These are phyloP conservation scores for Philonicus albiceps DNA, from an alignment of 2,888 invertebrate species.

Conservation along the genomic window DNA sequence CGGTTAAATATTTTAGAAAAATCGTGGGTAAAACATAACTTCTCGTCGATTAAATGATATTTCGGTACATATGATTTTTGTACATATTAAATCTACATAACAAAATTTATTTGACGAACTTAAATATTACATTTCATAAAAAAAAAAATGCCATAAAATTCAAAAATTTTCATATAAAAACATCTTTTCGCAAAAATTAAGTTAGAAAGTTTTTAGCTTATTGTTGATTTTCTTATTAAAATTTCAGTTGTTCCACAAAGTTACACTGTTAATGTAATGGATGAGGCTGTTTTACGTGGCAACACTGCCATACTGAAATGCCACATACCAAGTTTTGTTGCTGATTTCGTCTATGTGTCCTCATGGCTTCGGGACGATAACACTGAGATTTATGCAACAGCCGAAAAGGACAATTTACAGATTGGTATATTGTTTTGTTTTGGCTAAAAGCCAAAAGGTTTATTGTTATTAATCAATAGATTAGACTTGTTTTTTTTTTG, in stretches of 20 bases:
- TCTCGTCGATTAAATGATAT: no score
- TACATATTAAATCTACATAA: no score
- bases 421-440: constrained; percentile 58
- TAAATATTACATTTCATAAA: background rate
- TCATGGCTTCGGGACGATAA: constrained; percentile 87
- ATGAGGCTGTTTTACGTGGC: constrained; percentile 88
- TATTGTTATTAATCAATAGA: background rate
- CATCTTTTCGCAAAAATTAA: background rate
- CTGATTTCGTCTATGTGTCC: constrained; percentile 85
- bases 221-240: background rate
- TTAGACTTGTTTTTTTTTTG: background rate
- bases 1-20: no score
- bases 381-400: constrained; percentile 67
- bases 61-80: no score
- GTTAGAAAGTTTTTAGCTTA: background rate
- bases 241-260: constrained; percentile 89
- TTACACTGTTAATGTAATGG: constrained; percentile 90
- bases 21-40: no score
- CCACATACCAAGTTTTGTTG: constrained; percentile 92
- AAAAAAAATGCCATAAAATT: background rate
- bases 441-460: constrained; percentile 43
- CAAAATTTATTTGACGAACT: background rate
- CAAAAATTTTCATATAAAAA: background rate
- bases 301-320: constrained; percentile 92
- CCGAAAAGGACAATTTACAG: constrained; percentile 61